phyloP scores from a whole-genome alignment of 2,888 invertebrate genomes.

The Erebia epiphron region DNA sequence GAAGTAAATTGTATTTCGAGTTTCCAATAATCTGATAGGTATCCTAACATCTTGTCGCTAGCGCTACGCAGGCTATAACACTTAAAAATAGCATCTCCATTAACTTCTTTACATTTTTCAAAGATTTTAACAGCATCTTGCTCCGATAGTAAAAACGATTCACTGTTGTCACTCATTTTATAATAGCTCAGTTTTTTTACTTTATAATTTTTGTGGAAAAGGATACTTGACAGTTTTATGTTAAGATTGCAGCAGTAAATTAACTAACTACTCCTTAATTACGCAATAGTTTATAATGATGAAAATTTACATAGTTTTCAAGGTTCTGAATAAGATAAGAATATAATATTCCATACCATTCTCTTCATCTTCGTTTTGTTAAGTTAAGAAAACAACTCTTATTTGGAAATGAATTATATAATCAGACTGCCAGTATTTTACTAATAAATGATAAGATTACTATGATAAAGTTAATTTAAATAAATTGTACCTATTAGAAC shows the following conservation, averaged over 20 bases:
- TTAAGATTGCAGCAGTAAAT: background rate
- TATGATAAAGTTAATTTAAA: background rate
- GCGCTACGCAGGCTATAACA: constrained; percentile 56
- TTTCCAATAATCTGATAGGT: constrained; percentile 72
- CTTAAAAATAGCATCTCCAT: constrained; percentile 46
- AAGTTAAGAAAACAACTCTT: constrained; percentile 26
- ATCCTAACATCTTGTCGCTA: constrained; percentile 73
- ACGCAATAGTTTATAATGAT: background rate
- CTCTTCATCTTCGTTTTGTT: background rate
- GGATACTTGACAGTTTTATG: background rate
- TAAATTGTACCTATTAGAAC: background rate
- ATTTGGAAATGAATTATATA: constrained; percentile 6
- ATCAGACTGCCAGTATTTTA: constrained; percentile 1
- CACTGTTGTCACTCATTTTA: constrained; percentile 4
- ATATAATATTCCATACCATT: constrained; percentile 1
- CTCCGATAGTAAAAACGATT: background rate
- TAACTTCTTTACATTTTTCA: constrained; percentile 45
- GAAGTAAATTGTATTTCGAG: constrained; percentile 53
- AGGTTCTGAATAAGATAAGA: constrained; percentile 11
- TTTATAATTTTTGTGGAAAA: background rate
- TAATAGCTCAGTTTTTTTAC: background rate
- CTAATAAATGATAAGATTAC: constrained; percentile 7
- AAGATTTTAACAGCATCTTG: constrained; percentile 59
- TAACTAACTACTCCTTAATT: background rate
- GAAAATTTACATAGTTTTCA: background rate